Evolutionary conservation across 1,140 invertebrate species (phyloP).

Genomic region (Oncopodura yosiiana): DNA sequence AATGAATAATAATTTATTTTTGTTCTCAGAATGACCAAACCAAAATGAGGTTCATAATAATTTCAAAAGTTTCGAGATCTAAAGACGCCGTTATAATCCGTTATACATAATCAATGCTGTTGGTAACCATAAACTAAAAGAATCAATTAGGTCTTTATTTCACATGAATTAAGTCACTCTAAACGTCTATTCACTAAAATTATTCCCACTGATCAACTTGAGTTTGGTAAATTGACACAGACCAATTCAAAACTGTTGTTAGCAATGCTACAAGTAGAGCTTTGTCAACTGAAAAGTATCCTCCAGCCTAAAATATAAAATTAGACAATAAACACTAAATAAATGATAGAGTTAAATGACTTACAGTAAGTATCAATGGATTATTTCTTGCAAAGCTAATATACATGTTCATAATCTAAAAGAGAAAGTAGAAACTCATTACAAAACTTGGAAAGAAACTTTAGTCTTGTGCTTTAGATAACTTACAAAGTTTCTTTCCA

Average conservation of each 20-base stretch:
- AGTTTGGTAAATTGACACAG: conserved; percentile 20
- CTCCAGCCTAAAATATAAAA: not conserved
- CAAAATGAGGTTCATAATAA: too few relatives aligned
- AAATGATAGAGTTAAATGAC: too few relatives aligned
- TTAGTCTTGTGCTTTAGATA: not conserved
- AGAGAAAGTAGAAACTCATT: not conserved
- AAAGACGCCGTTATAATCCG: too few relatives aligned
- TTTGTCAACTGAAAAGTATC: conserved; percentile 2
- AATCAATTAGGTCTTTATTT: too few relatives aligned
- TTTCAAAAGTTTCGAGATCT: too few relatives aligned
- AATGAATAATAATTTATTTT: too few relatives aligned
- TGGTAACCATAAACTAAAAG: too few relatives aligned
- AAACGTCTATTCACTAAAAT: too few relatives aligned
- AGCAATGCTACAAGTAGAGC: not conserved
- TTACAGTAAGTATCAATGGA: conserved; percentile 18
- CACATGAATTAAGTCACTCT: too few relatives aligned
- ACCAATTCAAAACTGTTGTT: conserved; percentile 16
- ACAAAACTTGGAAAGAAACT: not conserved
- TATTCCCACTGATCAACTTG: conserved; percentile 23
- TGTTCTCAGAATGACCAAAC: too few relatives aligned
- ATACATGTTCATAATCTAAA: conserved; percentile 13
- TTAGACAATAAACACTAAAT: too few relatives aligned
- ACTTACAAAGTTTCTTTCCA: conserved; percentile 25
- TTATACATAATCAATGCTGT: too few relatives aligned
- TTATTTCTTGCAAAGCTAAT: conserved; percentile 25